phyloP scores from a whole-genome alignment of 2,888 invertebrate genomes.

The Tryphoninae sp. region DNA sequence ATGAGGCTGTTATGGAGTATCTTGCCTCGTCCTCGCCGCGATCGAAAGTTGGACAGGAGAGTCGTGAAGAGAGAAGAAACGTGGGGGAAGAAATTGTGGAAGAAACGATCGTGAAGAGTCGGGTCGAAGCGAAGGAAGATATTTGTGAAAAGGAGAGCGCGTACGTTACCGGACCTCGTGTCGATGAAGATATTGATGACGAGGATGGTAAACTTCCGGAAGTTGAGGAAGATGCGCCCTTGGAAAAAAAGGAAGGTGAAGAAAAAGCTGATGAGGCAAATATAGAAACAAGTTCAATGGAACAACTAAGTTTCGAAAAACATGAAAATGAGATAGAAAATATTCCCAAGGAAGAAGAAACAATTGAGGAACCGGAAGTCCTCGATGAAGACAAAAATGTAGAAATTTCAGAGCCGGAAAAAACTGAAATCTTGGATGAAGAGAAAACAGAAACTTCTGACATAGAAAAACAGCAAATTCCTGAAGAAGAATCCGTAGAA shows the following conservation, averaged over 20 bases:
- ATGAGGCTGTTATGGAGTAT: constrained; percentile 47
- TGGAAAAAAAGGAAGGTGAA: neutral
- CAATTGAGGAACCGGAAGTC: constrained; percentile 5
- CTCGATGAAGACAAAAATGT: neutral
- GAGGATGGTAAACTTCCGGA: neutral
- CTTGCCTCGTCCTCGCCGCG: constrained; percentile 13
- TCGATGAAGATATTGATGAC: neutral
- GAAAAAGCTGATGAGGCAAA: neutral
- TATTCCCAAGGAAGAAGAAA: constrained; percentile 14
- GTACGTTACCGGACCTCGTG: constrained; percentile 52
- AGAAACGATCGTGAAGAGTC: constrained; percentile 52
- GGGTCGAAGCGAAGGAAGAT: constrained; percentile 55
- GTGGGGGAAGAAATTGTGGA: constrained; percentile 31
- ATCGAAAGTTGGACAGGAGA: constrained; percentile 38
- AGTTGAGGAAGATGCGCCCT: neutral
- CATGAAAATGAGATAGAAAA: neutral
- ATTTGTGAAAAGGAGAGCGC: constrained; percentile 45
- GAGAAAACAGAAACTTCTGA: constrained; percentile 9
- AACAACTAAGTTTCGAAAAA: neutral
- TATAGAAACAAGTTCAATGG: neutral
- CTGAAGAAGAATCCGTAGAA: constrained; percentile 64
- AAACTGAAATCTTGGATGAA: constrained; percentile 3
- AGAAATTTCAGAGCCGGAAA: constrained; percentile 12
- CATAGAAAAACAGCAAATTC: too few relatives aligned
- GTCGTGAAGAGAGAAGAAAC: constrained; percentile 17